Evolutionary conservation across 2,113 vertebrate genomes (phyloP).

Genomic region (Pterophyllum scalare): DNA sequence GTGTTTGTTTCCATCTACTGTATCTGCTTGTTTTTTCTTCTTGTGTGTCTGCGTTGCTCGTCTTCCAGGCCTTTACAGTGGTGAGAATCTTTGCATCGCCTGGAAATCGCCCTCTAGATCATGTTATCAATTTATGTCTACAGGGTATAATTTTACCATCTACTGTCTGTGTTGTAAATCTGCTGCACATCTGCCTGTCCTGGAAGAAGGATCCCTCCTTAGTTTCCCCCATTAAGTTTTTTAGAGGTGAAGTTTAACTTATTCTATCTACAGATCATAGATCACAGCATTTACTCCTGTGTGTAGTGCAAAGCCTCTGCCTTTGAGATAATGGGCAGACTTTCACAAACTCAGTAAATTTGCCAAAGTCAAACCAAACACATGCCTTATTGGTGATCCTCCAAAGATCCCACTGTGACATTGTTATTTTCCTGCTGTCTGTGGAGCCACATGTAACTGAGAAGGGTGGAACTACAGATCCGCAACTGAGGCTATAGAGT

Average conservation of each 20-base stretch:
- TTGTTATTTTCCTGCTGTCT: conserved; percentile 54
- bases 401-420: conserved; percentile 28
- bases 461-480: conserved; percentile 63
- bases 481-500: conserved; percentile 61
- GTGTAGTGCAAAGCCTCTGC: not conserved
- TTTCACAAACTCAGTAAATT: not conserved
- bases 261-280: too few species aligned
- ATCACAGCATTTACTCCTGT: not conserved
- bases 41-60: not conserved
- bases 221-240: not conserved
- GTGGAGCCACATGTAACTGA: conserved; percentile 64
- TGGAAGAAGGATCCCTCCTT: not conserved
- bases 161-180: too few species aligned
- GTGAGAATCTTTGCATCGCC: not conserved
- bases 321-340: not conserved
- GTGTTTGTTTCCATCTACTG: not conserved
- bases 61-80: not conserved
- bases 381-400: conserved; percentile 1
- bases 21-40: not conserved
- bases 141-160: too few species aligned
- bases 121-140: too few species aligned
- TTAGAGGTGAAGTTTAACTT: too few species aligned
- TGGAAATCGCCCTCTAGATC: not conserved
- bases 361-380: not conserved
- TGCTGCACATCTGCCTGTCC: not conserved